A percentile compares a stretch with the other conserved stretches of the same genome.
Conservation (phyloP, 1,140 invertebrate genomes). For the Xylocopa sonorina region DNA sequence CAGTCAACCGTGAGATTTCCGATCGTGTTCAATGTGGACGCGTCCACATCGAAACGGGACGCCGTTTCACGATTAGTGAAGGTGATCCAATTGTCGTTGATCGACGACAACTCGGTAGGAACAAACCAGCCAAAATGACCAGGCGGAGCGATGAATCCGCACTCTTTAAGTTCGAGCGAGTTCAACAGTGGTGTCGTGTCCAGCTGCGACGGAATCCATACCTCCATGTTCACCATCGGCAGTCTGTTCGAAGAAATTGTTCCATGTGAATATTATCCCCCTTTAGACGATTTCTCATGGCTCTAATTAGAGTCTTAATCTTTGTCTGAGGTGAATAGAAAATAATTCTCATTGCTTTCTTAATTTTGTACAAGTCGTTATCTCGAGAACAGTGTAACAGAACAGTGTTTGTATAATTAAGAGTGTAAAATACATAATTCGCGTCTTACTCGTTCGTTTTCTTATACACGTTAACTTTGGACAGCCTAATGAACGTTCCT, state of each 20-base stretch:
- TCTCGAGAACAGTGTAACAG: too few relatives aligned
- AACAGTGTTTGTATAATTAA: too few relatives aligned
- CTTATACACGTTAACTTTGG: slow-evolving; percentile 36
- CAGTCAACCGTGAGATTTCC: slow-evolving; percentile 58
- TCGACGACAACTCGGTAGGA: slow-evolving; percentile 77
- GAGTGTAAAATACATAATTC: too few relatives aligned
- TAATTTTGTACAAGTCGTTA: too few relatives aligned
- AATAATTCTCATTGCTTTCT: too few relatives aligned
- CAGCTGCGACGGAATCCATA: slow-evolving; percentile 85
- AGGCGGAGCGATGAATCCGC: slow-evolving; percentile 84
- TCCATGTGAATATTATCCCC: not conserved
- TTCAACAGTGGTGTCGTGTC: slow-evolving; percentile 79
- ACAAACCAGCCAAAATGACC: slow-evolving; percentile 90
- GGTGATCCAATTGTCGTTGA: slow-evolving; percentile 81
- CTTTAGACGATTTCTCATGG: too few relatives aligned
- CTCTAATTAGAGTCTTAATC: too few relatives aligned
- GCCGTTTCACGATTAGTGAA: slow-evolving; percentile 79
- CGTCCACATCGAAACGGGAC: slow-evolving; percentile 79
- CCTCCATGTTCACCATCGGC: slow-evolving; percentile 88
- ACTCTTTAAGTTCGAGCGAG: slow-evolving; percentile 82
- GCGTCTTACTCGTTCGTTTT: slow-evolving; percentile 56
- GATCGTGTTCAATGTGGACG: slow-evolving; percentile 59
- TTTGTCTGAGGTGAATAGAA: too few relatives aligned
- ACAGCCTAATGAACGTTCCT: slow-evolving; percentile 71
- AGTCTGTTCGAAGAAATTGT: slow-evolving; percentile 67